Evolutionary conservation across 1,140 invertebrate genomes (phyloP).

Genomic region (Artemia franciscana): DNA sequence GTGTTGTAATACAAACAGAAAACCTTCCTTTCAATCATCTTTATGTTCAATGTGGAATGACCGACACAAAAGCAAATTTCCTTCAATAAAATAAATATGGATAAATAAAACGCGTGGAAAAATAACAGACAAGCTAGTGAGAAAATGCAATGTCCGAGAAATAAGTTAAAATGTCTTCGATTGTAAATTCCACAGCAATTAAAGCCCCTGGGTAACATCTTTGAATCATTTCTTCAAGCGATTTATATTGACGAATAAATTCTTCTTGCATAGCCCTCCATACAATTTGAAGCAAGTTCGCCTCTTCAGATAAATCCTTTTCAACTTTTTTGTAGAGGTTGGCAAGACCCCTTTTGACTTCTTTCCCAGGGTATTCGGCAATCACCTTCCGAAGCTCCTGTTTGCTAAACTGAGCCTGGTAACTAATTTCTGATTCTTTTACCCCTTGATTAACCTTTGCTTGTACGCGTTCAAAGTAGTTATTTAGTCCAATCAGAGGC

Average conservation of each 20-base stretch:
- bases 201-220: conserved; percentile 90
- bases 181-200: conserved; percentile 84
- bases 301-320: conserved; percentile 86
- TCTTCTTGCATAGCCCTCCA: conserved; percentile 99
- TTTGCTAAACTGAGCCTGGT: conserved; percentile 91
- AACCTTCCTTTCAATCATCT: too few relatives aligned
- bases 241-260: conserved; percentile 90
- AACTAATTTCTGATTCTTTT: conserved; percentile 90
- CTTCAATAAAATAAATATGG: too few relatives aligned
- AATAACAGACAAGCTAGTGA: conserved; percentile 46
- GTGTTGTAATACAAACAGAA: too few relatives aligned
- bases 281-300: conserved; percentile 82
- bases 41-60: too few relatives aligned
- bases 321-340: conserved; percentile 89
- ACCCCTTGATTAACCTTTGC: conserved; percentile 71
- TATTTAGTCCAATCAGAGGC: conserved; percentile 84
- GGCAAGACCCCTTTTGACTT: conserved; percentile 87
- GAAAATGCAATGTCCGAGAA: conserved; percentile 97
- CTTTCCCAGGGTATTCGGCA: conserved; percentile 76
- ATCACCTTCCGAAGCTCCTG: conserved; percentile 88
- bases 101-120: too few relatives aligned
- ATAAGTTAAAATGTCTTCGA: conserved; percentile 80
- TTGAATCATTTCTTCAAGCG: conserved; percentile 75
- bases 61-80: too few relatives aligned
- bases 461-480: conserved; percentile 88